phyloP scores from a whole-genome alignment of 2,888 invertebrate genomes.

The Lasius fuliginosus region DNA sequence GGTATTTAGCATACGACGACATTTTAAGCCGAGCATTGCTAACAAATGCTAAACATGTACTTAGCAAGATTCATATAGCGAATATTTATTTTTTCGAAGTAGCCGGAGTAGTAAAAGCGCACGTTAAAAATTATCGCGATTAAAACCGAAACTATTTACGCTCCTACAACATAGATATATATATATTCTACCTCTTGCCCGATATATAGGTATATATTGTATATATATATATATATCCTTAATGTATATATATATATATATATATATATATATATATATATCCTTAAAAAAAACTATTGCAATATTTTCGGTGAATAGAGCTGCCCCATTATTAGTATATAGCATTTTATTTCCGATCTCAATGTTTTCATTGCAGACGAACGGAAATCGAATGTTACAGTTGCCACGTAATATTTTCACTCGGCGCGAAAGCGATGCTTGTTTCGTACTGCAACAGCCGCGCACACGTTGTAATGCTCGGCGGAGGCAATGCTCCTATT shows the following conservation, averaged over 20 bases:
- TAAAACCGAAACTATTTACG: slow-evolving; percentile 10
- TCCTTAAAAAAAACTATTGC: slow-evolving; percentile 30
- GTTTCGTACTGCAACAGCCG: slow-evolving; percentile 54
- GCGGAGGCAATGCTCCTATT: slow-evolving; percentile 72
- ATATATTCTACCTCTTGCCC: not conserved
- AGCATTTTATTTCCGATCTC: slow-evolving; percentile 45
- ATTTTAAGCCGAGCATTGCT: slow-evolving; percentile 34
- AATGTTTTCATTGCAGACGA: slow-evolving; percentile 14
- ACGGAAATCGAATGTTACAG: slow-evolving; percentile 37
- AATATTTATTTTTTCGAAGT: slow-evolving; percentile 19
- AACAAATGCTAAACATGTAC: slow-evolving; percentile 29
- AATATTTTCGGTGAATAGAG: slow-evolving; percentile 9
- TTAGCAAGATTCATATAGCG: not conserved
- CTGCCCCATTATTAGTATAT: not conserved
- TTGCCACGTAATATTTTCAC: slow-evolving; percentile 30
- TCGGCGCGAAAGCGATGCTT: slow-evolving; percentile 40
- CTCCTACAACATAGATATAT: not conserved
- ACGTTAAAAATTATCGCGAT: slow-evolving; percentile 16
- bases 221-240: too few relatives aligned
- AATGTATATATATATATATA: too few relatives aligned
- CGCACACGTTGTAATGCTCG: slow-evolving; percentile 59
- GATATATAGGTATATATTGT: too few relatives aligned
- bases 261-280: not conserved
- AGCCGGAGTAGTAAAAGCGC: slow-evolving; percentile 9
- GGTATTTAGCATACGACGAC: slow-evolving; percentile 23